These are phyloP conservation scores for Drosophila pruinosa DNA, from an alignment of 1,140 invertebrate genomes.

Conservation along the genomic window DNA sequence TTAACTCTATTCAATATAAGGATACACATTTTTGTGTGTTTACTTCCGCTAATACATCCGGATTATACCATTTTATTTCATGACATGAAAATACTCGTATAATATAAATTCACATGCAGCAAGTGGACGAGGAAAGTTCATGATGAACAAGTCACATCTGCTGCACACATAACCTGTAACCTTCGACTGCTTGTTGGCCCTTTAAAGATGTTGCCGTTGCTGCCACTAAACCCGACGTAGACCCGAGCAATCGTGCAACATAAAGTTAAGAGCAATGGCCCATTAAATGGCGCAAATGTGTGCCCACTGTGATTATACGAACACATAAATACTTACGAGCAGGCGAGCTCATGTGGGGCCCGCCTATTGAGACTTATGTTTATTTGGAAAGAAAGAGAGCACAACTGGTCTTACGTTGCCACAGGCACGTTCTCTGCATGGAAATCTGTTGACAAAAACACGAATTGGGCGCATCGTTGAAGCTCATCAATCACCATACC, in stretches of 20 bases:
- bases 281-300: conserved; percentile 49
- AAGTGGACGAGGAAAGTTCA: conserved; percentile 6
- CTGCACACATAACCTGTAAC: conserved; percentile 44
- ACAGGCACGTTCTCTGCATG: conserved; percentile 8
- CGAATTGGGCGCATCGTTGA: neutral
- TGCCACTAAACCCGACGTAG: neutral
- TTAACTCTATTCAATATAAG: neutral
- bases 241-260: conserved; percentile 12
- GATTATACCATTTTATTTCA: neutral
- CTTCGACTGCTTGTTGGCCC: conserved; percentile 27
- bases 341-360: neutral
- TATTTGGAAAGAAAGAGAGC: conserved; percentile 3
- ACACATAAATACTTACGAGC: conserved; percentile 14
- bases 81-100: neutral
- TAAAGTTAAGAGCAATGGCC: conserved; percentile 46
- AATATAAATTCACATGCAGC: neutral
- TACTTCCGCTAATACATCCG: neutral
- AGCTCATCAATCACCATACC: conserved; percentile 28
- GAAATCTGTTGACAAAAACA: conserved; percentile 16
- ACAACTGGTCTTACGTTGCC: conserved; percentile 24
- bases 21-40: neutral
- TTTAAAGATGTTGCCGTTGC: conserved; percentile 19
- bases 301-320: conserved; percentile 23
- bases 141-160: conserved; percentile 18
- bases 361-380: conserved; percentile 12